Conservation (phyloP, 2,113 vertebrate species). For the Serilophus lunatus region DNA sequence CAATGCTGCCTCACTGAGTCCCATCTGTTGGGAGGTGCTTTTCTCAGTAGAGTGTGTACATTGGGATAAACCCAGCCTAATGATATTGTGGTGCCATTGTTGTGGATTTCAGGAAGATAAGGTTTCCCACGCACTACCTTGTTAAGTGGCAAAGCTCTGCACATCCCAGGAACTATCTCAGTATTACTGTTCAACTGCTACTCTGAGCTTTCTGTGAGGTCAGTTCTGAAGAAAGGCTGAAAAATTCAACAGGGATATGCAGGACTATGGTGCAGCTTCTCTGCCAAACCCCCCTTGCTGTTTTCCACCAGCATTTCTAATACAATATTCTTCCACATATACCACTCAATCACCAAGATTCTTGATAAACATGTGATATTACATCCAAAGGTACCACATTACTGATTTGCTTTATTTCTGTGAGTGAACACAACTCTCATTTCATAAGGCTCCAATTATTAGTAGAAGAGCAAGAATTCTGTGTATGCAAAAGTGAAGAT, state of each 20-base stretch:
- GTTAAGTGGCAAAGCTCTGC: background rate
- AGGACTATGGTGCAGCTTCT: background rate
- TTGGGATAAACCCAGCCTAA: background rate
- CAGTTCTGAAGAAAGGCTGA: background rate
- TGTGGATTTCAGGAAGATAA: background rate
- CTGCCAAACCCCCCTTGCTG: background rate
- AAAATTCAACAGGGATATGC: background rate
- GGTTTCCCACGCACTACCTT: background rate
- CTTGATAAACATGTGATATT: background rate
- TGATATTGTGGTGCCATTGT: background rate
- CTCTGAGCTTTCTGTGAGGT: background rate
- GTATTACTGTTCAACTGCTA: background rate
- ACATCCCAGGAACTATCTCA: background rate
- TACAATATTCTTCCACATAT: background rate
- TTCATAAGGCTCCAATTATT: background rate
- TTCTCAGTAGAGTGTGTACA: fast-evolving
- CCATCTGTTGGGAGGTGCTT: background rate
- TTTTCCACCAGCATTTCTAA: background rate
- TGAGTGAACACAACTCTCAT: background rate
- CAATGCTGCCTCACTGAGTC: background rate
- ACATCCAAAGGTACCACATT: background rate
- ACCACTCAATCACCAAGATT: background rate
- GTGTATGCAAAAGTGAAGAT: background rate
- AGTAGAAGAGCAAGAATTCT: background rate
- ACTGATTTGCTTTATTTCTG: background rate